These are phyloP conservation scores for Amblyopsis rosae DNA, from an alignment of 2,113 vertebrate species.

Conservation along the genomic window DNA sequence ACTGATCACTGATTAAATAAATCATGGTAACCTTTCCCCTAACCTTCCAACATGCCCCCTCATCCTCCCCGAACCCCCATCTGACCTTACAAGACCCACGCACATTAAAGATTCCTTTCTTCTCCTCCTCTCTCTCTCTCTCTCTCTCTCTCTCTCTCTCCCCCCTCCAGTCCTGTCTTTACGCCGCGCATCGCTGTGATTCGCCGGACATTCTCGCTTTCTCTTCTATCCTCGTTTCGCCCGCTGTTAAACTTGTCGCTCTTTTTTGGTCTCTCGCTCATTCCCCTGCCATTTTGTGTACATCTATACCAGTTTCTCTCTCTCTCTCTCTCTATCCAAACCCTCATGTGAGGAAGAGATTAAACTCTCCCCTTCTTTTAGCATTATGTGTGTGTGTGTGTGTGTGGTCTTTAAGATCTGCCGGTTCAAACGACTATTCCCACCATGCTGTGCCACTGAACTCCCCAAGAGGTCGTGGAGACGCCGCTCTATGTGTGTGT, in stretches of 20 bases:
- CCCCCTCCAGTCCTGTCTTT: slow-evolving; percentile 7
- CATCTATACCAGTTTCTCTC: neutral
- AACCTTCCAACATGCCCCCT: slow-evolving; percentile 55
- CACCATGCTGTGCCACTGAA: slow-evolving; percentile 70
- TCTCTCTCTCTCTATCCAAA: neutral
- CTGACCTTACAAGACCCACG: slow-evolving; percentile 70
- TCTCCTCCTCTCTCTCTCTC: slow-evolving; percentile 44
- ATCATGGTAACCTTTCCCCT: slow-evolving; percentile 72
- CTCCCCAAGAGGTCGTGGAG: slow-evolving; percentile 66
- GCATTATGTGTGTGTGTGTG: slow-evolving; percentile 23
- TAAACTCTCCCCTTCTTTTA: too few species aligned
- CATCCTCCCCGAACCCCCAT: slow-evolving; percentile 43
- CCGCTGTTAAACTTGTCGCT: neutral
- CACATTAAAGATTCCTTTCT: slow-evolving; percentile 66
- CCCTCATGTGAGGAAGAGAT: too few species aligned
- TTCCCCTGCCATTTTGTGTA: neutral
- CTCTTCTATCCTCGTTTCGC: neutral
- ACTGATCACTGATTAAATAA: slow-evolving; percentile 72
- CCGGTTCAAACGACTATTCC: slow-evolving; percentile 67
- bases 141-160: slow-evolving; percentile 5
- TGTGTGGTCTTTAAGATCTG: slow-evolving; percentile 67
- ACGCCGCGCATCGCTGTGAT: slow-evolving; percentile 21
- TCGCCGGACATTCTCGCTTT: neutral
- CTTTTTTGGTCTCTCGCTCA: neutral
- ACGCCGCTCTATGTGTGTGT: slow-evolving; percentile 31